Conservation (phyloP, 1,140 invertebrate genomes). For the Drosophila yakuba region DNA sequence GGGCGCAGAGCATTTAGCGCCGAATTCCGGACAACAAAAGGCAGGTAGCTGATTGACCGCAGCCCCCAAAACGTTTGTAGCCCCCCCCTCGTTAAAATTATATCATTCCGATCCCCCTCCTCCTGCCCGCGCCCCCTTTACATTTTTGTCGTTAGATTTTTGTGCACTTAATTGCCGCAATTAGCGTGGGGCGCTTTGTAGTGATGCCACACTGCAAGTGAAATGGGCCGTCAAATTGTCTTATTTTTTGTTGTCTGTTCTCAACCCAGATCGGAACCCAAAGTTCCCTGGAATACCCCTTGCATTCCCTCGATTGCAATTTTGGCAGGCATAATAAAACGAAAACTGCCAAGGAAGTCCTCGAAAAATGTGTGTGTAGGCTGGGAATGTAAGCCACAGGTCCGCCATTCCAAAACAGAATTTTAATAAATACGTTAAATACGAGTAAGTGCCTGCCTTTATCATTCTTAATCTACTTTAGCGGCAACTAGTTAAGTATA, state of each 20-base stretch:
- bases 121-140: not conserved
- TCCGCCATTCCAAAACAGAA: not conserved
- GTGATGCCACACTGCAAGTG: conserved; percentile 75
- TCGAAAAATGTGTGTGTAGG: too few relatives aligned
- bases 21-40: conserved; percentile 73
- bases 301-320: not conserved
- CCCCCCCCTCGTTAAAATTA: not conserved
- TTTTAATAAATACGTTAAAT: not conserved
- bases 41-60: conserved; percentile 29
- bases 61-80: not conserved
- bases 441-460: too few relatives aligned
- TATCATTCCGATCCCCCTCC: not conserved
- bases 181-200: conserved; percentile 81
- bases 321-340: conserved; percentile 57
- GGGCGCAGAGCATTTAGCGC: conserved; percentile 80
- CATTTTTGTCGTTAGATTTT: conserved; percentile 79
- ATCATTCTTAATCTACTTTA: too few relatives aligned
- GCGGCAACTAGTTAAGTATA: not conserved
- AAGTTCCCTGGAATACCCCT: not conserved
- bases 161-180: conserved; percentile 78
- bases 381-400: not conserved
- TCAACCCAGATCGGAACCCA: not conserved
- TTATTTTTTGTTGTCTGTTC: conserved; percentile 8
- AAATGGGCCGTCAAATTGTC: conserved; percentile 68
- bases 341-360: conserved; percentile 1